These are phyloP conservation scores for Myotis findleyi DNA, from an alignment of 2,797 vertebrate genomes.

Conservation along the genomic window DNA sequence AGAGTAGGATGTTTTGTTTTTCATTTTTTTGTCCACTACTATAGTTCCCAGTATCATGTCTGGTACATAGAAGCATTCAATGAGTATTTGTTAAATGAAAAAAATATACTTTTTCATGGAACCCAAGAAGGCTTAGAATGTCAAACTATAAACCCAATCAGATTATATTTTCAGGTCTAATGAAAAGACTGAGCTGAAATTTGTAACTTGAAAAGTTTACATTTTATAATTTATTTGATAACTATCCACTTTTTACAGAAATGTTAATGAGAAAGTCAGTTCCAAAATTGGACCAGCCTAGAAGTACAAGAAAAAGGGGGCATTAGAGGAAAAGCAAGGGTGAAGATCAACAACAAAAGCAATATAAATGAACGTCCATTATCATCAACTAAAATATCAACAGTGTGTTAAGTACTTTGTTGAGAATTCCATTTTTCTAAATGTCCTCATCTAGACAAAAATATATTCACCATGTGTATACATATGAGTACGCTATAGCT, in stretches of 20 bases:
- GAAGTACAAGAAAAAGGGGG: not conserved
- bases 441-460: not conserved
- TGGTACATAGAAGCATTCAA: not conserved
- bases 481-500: not conserved
- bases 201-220: not conserved
- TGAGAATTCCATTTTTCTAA: not conserved
- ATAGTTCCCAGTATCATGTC: not conserved
- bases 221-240: conserved; percentile 16
- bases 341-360: not conserved
- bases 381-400: not conserved
- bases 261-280: not conserved
- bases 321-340: not conserved
- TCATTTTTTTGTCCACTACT: not conserved
- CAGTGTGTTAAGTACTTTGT: not conserved
- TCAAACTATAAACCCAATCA: not conserved
- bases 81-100: not conserved
- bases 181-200: conserved; percentile 25
- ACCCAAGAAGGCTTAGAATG: not conserved
- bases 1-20: not conserved
- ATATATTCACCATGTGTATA: not conserved
- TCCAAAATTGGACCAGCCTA: not conserved
- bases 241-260: not conserved
- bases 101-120: not conserved
- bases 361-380: too few species aligned
- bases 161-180: not conserved